Evolutionary conservation across 2,113 vertebrate species (phyloP), one percentile per base, ranked within the genome.

Genomic region (Pseudorhombus dupliciocellatus): DNA sequence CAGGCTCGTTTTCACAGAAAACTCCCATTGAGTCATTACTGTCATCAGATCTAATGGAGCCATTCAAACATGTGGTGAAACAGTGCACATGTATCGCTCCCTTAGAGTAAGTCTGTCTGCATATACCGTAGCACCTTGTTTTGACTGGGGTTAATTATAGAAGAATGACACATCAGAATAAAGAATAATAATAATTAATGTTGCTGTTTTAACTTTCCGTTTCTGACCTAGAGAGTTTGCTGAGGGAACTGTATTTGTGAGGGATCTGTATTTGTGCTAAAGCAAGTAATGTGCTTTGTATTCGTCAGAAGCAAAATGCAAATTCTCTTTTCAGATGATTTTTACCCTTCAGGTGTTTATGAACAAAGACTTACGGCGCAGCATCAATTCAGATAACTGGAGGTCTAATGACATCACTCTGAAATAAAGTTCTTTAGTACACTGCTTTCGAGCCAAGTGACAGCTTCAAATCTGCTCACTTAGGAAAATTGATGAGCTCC

Each of bases 401-500:
- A 74, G 61, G 71, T 37, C 18, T 59, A 76, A 80, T 84, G 71
- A 66, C 61, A 77, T 74, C 64, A 79, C 68, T 79, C 37, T 54
- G 68, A 78, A 84, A 77, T 64, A 75, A 75, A 83, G 37, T 70
- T 87, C 37, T 60, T 70, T 68, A 67, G 46, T 51, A 57, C 73
- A 72, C 60, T 79, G 81, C 80, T 75, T 72, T 82, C 79, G 25
- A 60, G 77, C 69, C 59, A 76, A 85, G 78, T 81, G 84, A 87
- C 84, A 83, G 79, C 83, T 77, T 84, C 78, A 87, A 74, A 86
- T 88, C 70, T 71, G 74, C 73, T 85, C 72, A 80, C 88, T 84
- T 82, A 84, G 82, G 73, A 84, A 87, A 90, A 90, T 84, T 87
- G 75, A 88, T 89, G 85, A 75, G 83, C 83, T 80, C 71, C 79